Conservation (phyloP, 2,888 invertebrate species). For the Drosophila nr. fundita region DNA sequence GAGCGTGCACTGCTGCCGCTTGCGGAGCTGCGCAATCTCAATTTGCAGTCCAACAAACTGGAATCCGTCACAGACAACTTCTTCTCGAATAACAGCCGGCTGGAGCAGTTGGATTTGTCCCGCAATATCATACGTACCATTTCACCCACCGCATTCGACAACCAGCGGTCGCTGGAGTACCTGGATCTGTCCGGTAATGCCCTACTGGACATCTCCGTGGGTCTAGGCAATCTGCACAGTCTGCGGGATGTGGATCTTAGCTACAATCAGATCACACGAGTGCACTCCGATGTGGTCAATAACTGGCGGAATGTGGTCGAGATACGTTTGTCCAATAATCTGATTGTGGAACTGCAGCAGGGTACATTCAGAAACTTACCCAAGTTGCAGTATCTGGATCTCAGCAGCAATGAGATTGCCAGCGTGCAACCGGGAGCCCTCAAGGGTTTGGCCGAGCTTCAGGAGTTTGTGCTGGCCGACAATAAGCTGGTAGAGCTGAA, state of each 20-base stretch:
- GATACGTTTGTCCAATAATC: conserved; percentile 91
- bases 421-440: conserved; percentile 91
- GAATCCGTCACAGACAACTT: conserved; percentile 89
- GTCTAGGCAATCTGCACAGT: conserved; percentile 89
- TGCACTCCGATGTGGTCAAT: conserved; percentile 89
- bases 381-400: conserved; percentile 90
- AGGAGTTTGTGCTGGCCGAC: conserved; percentile 89
- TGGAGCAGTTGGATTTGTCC: conserved; percentile 90
- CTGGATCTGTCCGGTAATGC: conserved; percentile 92
- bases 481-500: conserved; percentile 91
- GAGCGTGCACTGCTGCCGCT: conserved; percentile 88
- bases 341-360: conserved; percentile 89
- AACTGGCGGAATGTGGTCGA: conserved; percentile 89
- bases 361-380: conserved; percentile 90
- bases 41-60: conserved; percentile 91
- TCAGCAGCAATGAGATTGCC: conserved; percentile 93
- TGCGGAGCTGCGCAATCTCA: conserved; percentile 88
- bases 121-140: conserved; percentile 90
- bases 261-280: conserved; percentile 90
- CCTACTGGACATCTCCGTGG: conserved; percentile 89
- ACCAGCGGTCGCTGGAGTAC: conserved; percentile 89
- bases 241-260: conserved; percentile 91
- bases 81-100: conserved; percentile 88
- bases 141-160: conserved; percentile 87
- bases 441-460: conserved; percentile 88